These are phyloP conservation scores for Falco concolor DNA, from an alignment of 2,797 vertebrate genomes.

Conservation along the genomic window DNA sequence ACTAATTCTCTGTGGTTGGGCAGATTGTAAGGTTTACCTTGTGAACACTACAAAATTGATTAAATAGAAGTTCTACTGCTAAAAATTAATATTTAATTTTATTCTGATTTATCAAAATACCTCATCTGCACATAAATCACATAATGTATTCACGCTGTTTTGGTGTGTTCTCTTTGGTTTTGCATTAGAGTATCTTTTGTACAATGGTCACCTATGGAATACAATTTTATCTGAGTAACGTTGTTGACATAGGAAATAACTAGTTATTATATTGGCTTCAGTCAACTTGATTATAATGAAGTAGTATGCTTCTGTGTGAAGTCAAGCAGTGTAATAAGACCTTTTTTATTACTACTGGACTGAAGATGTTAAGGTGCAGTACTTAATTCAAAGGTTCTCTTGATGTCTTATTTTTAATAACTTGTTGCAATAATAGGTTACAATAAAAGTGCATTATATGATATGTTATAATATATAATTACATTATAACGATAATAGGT, in stretches of 20 bases:
- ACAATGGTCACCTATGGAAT: no score
- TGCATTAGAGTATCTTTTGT: neutral
- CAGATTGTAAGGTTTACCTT: neutral
- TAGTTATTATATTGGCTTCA: constrained; percentile 17
- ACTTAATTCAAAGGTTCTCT: no score
- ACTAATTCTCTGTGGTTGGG: neutral
- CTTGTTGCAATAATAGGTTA: neutral
- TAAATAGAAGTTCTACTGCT: neutral
- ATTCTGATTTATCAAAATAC: neutral
- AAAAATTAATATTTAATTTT: neutral
- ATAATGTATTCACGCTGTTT: neutral
- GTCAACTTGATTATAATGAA: constrained; percentile 15
- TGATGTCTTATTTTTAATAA: neutral
- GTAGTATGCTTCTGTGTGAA: neutral
- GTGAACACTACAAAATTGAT: neutral
- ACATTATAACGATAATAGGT: neutral
- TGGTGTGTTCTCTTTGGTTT: neutral
- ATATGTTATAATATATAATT: neutral
- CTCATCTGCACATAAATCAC: neutral
- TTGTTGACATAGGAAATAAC: constrained; percentile 1
- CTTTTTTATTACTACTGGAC: neutral
- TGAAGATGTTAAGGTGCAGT: neutral
- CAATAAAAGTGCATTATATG: neutral
- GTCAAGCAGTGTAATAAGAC: neutral
- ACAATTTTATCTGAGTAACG: neutral